A percentile compares a stretch with the other conserved stretches of the same genome.
Conservation (phyloP, 2,888 invertebrate genomes). For the Bombylius discolor region DNA sequence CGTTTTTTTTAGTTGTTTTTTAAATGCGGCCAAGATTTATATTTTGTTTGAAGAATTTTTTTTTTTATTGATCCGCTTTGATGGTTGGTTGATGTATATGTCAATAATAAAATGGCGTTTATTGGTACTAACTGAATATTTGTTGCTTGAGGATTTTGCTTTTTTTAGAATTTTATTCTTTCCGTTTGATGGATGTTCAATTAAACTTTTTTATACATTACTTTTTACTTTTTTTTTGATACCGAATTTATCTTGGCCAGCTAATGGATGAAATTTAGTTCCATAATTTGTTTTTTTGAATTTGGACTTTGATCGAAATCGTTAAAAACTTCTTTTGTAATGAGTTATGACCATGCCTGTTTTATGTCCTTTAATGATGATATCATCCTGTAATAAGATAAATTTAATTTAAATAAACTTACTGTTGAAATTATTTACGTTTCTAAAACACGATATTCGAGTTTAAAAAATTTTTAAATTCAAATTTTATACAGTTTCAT, state of each 20-base stretch:
- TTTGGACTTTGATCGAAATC: neutral
- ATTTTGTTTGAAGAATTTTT: neutral
- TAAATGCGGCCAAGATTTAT: neutral
- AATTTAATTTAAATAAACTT: too few relatives aligned
- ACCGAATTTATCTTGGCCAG: neutral
- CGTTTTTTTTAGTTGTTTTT: neutral
- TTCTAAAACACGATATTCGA: too few relatives aligned
- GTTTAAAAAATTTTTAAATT: too few relatives aligned
- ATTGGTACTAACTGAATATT: too few relatives aligned
- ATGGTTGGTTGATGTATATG: neutral
- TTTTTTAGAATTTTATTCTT: too few relatives aligned
- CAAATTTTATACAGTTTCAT: too few relatives aligned
- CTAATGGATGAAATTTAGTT: neutral
- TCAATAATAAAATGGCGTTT: too few relatives aligned
- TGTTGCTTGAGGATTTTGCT: too few relatives aligned
- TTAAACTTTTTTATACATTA: too few relatives aligned
- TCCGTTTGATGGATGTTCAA: too few relatives aligned
- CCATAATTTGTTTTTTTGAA: neutral
- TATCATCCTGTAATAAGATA: neutral
- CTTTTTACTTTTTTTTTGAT: too few relatives aligned
- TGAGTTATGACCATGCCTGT: neutral
- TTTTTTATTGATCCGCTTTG: neutral
- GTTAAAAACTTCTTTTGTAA: neutral
- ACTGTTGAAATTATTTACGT: too few relatives aligned
- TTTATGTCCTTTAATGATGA: neutral